phyloP scores from a whole-genome alignment of 2,888 invertebrate species.

The Smittia aterrima region DNA sequence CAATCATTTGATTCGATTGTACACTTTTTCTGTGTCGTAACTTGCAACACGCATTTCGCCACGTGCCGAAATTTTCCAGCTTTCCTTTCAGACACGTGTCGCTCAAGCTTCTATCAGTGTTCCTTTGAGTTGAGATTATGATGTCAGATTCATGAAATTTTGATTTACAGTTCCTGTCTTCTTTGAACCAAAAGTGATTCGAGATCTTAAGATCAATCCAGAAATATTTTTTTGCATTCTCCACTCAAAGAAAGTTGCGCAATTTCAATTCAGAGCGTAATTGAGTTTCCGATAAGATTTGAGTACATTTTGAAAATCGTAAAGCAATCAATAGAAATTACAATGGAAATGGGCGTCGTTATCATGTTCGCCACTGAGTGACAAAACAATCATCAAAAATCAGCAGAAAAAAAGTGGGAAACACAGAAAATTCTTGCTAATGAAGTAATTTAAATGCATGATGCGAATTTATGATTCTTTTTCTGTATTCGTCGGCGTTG shows the following conservation, averaged over 20 bases:
- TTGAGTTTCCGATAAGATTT: no score
- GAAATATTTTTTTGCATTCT: no score
- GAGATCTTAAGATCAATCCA: no score
- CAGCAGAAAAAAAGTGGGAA: not conserved
- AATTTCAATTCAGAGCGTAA: no score
- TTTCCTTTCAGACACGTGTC: slow-evolving; percentile 26
- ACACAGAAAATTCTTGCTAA: not conserved
- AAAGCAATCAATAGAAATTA: no score
- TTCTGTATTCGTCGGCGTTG: not conserved
- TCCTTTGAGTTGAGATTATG: slow-evolving; percentile 21
- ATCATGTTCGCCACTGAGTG: no score
- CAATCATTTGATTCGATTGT: slow-evolving; percentile 40
- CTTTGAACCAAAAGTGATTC: no score
- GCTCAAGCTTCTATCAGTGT: slow-evolving; percentile 31
- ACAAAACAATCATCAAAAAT: not conserved
- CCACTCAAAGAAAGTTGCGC: no score
- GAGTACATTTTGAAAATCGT: no score
- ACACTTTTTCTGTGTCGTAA: slow-evolving; percentile 29
- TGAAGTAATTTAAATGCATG: slow-evolving; percentile 28
- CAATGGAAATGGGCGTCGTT: no score
- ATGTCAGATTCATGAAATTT: slow-evolving; percentile 23
- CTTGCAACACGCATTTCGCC: slow-evolving; percentile 33
- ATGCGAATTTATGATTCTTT: not conserved
- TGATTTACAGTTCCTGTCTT: not conserved
- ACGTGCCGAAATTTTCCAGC: slow-evolving; percentile 41